Conservation (phyloP, 2,797 vertebrate genomes). For the Lepus oiostolus region DNA sequence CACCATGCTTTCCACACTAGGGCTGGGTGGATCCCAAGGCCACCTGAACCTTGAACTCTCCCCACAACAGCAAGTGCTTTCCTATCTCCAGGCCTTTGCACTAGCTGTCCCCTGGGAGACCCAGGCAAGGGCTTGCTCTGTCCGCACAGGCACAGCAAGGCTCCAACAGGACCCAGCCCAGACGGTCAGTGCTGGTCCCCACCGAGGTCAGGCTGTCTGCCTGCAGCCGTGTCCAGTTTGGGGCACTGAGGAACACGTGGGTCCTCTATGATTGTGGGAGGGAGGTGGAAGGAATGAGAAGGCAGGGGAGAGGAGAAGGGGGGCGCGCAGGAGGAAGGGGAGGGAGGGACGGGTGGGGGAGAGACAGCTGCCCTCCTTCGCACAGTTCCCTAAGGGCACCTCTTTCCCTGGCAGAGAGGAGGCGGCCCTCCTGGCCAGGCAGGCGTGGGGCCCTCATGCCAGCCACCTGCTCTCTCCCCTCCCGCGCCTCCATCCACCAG, state of each 20-base stretch:
- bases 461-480: conserved; percentile 40
- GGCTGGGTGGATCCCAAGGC: neutral
- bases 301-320: fast-evolving
- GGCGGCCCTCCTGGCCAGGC: neutral
- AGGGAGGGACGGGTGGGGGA: fast-evolving
- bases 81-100: neutral
- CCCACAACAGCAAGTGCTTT: neutral
- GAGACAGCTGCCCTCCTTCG: neutral
- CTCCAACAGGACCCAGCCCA: neutral
- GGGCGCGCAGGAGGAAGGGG: fast-evolving
- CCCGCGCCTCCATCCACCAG: neutral
- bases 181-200: neutral
- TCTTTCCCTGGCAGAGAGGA: neutral
- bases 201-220: neutral
- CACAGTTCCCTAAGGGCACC: neutral
- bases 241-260: neutral
- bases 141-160: neutral
- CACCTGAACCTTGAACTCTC: neutral
- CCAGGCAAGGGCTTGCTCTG: neutral
- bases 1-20: neutral
- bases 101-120: neutral
- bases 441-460: fast-evolving
- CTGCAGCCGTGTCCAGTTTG: neutral
- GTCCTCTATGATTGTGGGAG: neutral
- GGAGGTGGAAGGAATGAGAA: fast-evolving